Base-by-base conservation (phyloP, 1,140 invertebrate species). In the Euwallacea similis region DNA sequence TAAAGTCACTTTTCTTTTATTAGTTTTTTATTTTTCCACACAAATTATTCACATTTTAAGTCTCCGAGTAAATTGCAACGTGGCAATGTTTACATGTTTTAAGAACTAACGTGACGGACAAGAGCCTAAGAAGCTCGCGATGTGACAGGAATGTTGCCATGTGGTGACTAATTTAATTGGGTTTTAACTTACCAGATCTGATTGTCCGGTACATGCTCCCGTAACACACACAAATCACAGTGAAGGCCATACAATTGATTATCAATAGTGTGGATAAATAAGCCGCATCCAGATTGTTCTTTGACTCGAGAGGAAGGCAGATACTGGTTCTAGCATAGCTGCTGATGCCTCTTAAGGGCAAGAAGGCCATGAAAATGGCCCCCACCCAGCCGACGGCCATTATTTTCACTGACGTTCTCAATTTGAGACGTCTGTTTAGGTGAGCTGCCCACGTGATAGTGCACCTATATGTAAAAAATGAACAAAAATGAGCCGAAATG, bases 391-490 rank as follows among this genome's bases (percentile, higher is more conserved):
- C 93, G 0, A 87, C 89, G 0, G 88, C 69, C 79, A 90, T 87
- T 76, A 94, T 92, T 53, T 90, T 85, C 1, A 86, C 83, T 0
- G 93, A 91, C 3, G 88, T 87, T 7, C 85, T 79, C 50, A 94
- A 81, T 62, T 86, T 88, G 62, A 90, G 87, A 70, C 88, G 83
- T 75, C 89, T 88, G 71, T 90, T 91, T 33, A 94, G 84, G 76
- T 94, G 89, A 72, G 94, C 90, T 7, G 93, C 92, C 81, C 91
- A 89, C 0, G 91, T 93, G 44, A 95, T 94, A 11, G 93, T 91
- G 79, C 70, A 72, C 70, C 70, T 72, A 33, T 42, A 6, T 13
- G 46, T 11, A 46, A 10, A n/a, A 50, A 47, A 8, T 11, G 44
- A 10, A 64, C 46, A 13, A 50, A 50, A 50, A 50, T 13, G 13